Evolutionary conservation across 2,888 invertebrate genomes (phyloP).

Genomic region (Eupithecia subfuscata): DNA sequence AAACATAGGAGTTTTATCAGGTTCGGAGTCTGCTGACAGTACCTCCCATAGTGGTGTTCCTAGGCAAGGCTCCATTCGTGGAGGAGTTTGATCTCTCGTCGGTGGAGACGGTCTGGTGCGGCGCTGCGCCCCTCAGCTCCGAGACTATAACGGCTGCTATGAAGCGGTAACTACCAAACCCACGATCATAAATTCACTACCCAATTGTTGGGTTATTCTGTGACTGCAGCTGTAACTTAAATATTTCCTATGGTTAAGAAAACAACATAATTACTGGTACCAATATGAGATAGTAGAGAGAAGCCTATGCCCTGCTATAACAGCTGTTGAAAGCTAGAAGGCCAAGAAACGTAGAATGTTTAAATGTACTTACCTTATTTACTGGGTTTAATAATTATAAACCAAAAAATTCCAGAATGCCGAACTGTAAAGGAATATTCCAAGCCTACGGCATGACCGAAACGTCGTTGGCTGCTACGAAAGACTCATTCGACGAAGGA

Average conservation of each 20-base stretch:
- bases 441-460: constrained; percentile 76
- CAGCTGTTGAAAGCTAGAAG: background rate
- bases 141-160: constrained; percentile 63
- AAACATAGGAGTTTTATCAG: constrained; percentile 43
- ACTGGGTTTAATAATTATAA: background rate
- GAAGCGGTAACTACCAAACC: constrained; percentile 55
- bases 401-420: constrained; percentile 53
- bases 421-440: constrained; percentile 63
- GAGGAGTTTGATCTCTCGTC: constrained; percentile 66
- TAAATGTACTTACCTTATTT: background rate
- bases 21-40: constrained; percentile 60
- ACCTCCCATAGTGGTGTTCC: constrained; percentile 69
- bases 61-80: constrained; percentile 65
- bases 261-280: no score
- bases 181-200: background rate
- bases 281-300: background rate
- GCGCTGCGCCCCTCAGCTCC: constrained; percentile 65
- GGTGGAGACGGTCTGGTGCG: constrained; percentile 61
- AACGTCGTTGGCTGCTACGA: constrained; percentile 63
- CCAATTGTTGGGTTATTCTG: background rate
- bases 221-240: background rate
- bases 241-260: no score
- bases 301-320: background rate
- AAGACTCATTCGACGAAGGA: constrained; percentile 52
- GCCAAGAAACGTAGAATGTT: background rate